Evolutionary conservation across 35 echinoderm and acorn worm genomes (phyloP).

Genomic region (Apostichopus japonicus): DNA sequence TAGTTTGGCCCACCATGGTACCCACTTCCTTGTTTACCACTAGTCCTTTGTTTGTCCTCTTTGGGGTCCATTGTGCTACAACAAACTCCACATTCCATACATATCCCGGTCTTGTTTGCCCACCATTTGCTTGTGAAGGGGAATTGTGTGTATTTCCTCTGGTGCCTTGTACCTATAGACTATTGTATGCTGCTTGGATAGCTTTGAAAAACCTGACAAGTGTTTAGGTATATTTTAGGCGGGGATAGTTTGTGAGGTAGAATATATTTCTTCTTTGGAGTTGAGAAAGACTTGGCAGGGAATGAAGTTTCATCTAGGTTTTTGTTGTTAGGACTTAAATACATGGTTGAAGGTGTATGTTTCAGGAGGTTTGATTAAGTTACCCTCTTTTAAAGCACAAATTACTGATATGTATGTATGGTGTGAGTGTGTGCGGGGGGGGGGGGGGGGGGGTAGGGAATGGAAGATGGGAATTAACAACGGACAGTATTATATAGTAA

Average conservation of each 20-base stretch:
- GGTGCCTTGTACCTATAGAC: slow-evolving; percentile 38
- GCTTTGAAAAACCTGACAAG: slow-evolving; percentile 43
- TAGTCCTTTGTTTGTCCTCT: neutral
- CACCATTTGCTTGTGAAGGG: neutral
- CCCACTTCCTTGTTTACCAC: slow-evolving; percentile 22
- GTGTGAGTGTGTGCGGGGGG: no score
- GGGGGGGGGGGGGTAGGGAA: no score
- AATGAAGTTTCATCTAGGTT: no score
- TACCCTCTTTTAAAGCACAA: no score
- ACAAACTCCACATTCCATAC: slow-evolving; percentile 33
- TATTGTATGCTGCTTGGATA: slow-evolving; percentile 21
- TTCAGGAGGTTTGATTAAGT: no score
- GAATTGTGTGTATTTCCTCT: slow-evolving; percentile 20
- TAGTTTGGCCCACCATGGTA: slow-evolving; percentile 49
- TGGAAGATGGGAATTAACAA: no score
- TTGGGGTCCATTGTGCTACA: neutral
- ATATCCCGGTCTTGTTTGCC: slow-evolving; percentile 44
- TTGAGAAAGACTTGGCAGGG: no score
- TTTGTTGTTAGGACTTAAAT: no score
- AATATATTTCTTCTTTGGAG: neutral
- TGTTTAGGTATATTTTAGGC: slow-evolving; percentile 36
- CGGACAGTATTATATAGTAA: no score
- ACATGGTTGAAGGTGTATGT: no score
- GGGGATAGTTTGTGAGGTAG: slow-evolving; percentile 7
- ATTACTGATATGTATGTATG: no score